These are phyloP conservation scores for Bedellia somnulentella DNA, from an alignment of 2,888 invertebrate genomes.

Conservation along the genomic window DNA sequence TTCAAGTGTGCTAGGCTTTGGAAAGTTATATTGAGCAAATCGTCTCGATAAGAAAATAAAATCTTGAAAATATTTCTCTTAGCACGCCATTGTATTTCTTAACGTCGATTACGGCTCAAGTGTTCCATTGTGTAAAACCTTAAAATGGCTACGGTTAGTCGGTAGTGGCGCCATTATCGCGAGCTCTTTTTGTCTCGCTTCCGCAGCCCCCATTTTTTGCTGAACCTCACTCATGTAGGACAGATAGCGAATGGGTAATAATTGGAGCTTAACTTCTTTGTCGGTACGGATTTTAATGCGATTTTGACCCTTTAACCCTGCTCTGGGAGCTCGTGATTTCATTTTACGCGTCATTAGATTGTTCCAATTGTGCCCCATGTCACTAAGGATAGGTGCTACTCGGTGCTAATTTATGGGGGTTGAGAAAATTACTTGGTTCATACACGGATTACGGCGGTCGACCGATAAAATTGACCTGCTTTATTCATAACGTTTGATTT, in stretches of 20 bases:
- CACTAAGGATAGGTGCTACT: conserved; percentile 1
- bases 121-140: conserved; percentile 36
- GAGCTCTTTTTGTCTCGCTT: conserved; percentile 30
- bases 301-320: conserved; percentile 20
- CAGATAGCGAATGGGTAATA: conserved; percentile 50
- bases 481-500: no score
- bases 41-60: conserved; percentile 19
- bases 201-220: conserved; percentile 25
- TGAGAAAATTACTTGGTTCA: conserved; percentile 1
- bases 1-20: no score
- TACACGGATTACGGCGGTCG: conserved; percentile 1
- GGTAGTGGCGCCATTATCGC: conserved; percentile 36
- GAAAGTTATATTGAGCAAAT: no score
- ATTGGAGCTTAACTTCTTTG: conserved; percentile 46
- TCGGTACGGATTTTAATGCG: conserved; percentile 32
- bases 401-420: conserved; percentile 3
- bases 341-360: conserved; percentile 30
- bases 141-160: conserved; percentile 27
- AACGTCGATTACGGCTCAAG: conserved; percentile 37
- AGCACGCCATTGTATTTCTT: conserved; percentile 27
- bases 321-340: conserved; percentile 19
- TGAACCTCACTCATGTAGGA: conserved; percentile 28
- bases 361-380: conserved; percentile 17
- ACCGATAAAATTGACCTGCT: no score
- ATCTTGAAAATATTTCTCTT: conserved; percentile 18